Evolutionary conservation across 1,140 invertebrate genomes (phyloP).

Genomic region (Orussus abietinus): DNA sequence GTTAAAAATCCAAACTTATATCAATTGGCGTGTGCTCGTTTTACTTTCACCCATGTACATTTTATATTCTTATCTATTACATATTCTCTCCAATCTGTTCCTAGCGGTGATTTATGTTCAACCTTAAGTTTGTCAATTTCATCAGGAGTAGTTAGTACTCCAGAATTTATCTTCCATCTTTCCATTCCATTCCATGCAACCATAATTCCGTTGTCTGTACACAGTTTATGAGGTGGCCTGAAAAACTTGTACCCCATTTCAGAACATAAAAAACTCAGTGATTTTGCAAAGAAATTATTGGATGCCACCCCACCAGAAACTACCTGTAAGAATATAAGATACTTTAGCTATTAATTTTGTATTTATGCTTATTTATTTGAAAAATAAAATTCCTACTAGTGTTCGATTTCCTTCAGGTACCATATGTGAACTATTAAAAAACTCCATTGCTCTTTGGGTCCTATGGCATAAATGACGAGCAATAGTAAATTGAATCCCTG

Average conservation of each 20-base stretch:
- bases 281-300: constrained; percentile 76
- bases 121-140: constrained; percentile 53
- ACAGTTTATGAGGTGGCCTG: constrained; percentile 80
- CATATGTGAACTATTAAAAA: constrained; percentile 60
- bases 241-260: constrained; percentile 64
- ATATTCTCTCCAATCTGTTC: constrained; percentile 54
- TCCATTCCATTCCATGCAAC: constrained; percentile 98
- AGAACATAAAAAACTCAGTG: constrained; percentile 65
- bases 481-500: constrained; percentile 73
- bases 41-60: constrained; percentile 59
- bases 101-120: constrained; percentile 53
- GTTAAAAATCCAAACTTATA: too few species aligned
- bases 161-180: constrained; percentile 54
- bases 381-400: constrained; percentile 51
- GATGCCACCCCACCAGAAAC: constrained; percentile 95
- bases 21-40: too few species aligned
- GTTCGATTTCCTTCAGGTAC: constrained; percentile 57
- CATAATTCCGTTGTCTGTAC: constrained; percentile 99
- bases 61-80: constrained; percentile 57
- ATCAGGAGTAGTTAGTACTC: constrained; percentile 49
- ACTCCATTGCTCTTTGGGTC: constrained; percentile 79
- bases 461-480: constrained; percentile 76
- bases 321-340: constrained; percentile 59
- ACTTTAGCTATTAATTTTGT: not conserved
- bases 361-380: constrained; percentile 2